phyloP scores from a whole-genome alignment of 2,888 invertebrate species.

The Dicranocentrus wangi region DNA sequence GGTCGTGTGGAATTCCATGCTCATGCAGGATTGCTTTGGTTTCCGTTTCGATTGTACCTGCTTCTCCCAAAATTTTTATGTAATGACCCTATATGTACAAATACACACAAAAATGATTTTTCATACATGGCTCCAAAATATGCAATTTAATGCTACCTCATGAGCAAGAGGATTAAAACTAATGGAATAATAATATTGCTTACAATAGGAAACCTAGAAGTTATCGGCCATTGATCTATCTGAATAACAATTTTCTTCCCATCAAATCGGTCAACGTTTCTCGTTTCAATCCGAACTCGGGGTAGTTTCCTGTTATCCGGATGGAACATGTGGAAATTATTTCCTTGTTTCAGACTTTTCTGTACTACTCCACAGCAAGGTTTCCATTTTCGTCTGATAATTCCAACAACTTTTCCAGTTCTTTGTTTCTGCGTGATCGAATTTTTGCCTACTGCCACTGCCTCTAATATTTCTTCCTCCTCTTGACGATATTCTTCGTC shows the following conservation, averaged over 20 bases:
- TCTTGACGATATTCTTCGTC: slow-evolving; percentile 64
- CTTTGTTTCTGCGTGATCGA: slow-evolving; percentile 75
- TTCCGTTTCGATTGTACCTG: slow-evolving; percentile 96
- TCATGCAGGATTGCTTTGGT: slow-evolving; percentile 96
- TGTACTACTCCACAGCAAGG: slow-evolving; percentile 98
- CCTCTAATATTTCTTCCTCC: slow-evolving; percentile 72
- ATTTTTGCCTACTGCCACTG: slow-evolving; percentile 67
- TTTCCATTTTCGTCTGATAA: slow-evolving; percentile 95
- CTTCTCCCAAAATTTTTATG: slow-evolving; percentile 91
- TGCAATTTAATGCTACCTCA: too few relatives aligned
- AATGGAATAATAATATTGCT: too few relatives aligned
- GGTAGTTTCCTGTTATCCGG: slow-evolving; percentile 96
- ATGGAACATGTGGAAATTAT: slow-evolving; percentile 86
- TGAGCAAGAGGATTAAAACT: too few relatives aligned
- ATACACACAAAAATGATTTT: slow-evolving; percentile 2
- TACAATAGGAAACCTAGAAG: slow-evolving; percentile 90
- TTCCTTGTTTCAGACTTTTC: slow-evolving; percentile 82
- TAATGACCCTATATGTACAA: slow-evolving; percentile 85
- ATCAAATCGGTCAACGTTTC: slow-evolving; percentile 87
- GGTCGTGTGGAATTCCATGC: slow-evolving; percentile 96
- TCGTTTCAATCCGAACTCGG: slow-evolving; percentile 94
- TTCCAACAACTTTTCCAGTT: slow-evolving; percentile 91
- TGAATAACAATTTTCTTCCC: slow-evolving; percentile 94
- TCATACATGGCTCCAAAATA: too few relatives aligned
- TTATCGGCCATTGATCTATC: slow-evolving; percentile 96